Percentiles rank a stretch among this genome's conserved stretches.
These are phyloP conservation scores for Cynoglossus semilaevis DNA, from an alignment of 2,113 vertebrate genomes.

Conservation along the genomic window DNA sequence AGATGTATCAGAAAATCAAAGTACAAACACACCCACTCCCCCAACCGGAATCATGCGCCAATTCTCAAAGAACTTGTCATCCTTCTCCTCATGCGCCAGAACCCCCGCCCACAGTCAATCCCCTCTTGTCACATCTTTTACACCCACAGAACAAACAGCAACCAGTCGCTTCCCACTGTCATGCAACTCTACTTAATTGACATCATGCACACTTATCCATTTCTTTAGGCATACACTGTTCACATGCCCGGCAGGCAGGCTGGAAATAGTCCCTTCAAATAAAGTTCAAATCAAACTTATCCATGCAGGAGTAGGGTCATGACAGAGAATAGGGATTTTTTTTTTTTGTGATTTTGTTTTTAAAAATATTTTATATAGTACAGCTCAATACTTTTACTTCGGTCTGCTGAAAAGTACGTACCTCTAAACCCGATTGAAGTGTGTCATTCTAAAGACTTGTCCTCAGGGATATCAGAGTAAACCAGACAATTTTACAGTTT, in stretches of 20 bases:
- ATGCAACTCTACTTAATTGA: conserved; percentile 63
- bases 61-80: conserved; percentile 30
- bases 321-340: conserved; percentile 47
- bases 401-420: conserved; percentile 32
- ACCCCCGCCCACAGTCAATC: conserved; percentile 12
- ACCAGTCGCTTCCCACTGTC: conserved; percentile 51
- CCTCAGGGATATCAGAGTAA: conserved; percentile 26
- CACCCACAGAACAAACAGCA: conserved; percentile 55
- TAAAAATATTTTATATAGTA: background rate
- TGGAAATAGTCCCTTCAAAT: conserved; percentile 33
- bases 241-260: conserved; percentile 57
- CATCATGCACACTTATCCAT: conserved; percentile 61
- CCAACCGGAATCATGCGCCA: conserved; percentile 43
- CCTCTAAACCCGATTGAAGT: conserved; percentile 43
- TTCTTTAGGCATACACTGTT: conserved; percentile 36
- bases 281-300: conserved; percentile 58
- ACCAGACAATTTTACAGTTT: conserved; percentile 10
- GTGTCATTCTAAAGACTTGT: conserved; percentile 12
- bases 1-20: conserved; percentile 6
- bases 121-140: conserved; percentile 19
- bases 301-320: conserved; percentile 63
- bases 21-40: background rate
- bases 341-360: background rate
- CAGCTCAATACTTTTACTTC: background rate
- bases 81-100: conserved; percentile 42